These are phyloP conservation scores for Bolborhynchus lineola DNA, from an alignment of 2,113 vertebrate species.

Conservation along the genomic window DNA sequence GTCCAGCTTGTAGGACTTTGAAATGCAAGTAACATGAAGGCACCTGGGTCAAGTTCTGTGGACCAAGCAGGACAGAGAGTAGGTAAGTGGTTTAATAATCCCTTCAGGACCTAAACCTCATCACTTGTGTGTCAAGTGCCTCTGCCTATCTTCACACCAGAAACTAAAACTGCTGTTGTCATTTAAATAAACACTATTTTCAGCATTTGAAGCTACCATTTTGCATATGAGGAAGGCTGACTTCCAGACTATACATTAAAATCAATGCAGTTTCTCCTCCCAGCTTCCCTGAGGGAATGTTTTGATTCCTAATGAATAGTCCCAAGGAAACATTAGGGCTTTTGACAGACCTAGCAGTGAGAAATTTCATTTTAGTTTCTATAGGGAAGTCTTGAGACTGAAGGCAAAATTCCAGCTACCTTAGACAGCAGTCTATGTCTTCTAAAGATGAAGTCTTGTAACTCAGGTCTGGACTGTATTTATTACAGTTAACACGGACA, in stretches of 20 bases:
- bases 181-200: background rate
- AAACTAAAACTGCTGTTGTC: too few relatives aligned
- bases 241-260: fast-evolving
- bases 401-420: background rate
- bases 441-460: background rate
- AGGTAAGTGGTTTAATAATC: background rate
- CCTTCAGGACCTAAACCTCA: background rate
- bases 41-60: fast-evolving
- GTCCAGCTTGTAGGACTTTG: background rate
- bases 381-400: fast-evolving
- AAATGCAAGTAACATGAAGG: background rate
- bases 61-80: background rate
- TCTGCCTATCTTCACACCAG: background rate
- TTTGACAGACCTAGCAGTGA: background rate
- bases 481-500: background rate
- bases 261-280: background rate
- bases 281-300: background rate
- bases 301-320: background rate
- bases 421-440: background rate
- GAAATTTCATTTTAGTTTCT: background rate
- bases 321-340: background rate
- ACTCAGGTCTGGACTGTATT: background rate
- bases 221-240: fast-evolving
- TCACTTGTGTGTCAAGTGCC: background rate
- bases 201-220: background rate